Evolutionary conservation across 1,140 invertebrate genomes (phyloP).

Genomic region (Drosophila nigromelanica): DNA sequence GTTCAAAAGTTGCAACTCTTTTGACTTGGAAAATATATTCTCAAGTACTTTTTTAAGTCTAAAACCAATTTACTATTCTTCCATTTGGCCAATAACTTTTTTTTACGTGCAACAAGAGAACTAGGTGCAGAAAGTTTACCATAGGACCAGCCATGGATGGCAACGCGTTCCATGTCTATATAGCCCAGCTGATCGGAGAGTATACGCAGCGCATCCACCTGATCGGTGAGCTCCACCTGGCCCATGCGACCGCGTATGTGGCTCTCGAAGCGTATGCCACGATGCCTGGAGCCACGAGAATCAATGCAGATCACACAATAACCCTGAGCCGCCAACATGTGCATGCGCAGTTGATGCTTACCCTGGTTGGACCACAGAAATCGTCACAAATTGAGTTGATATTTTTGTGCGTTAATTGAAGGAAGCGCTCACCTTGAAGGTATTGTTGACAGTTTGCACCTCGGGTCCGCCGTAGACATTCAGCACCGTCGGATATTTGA

Average conservation of each 20-base stretch:
- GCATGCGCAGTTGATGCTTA: conserved; percentile 95
- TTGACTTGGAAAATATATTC: too few relatives aligned
- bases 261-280: conserved; percentile 96
- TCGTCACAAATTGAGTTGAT: neutral
- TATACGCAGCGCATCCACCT: conserved; percentile 96
- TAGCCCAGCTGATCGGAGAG: conserved; percentile 93
- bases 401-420: conserved; percentile 1
- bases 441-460: conserved; percentile 98
- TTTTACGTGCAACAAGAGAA: neutral
- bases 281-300: conserved; percentile 95
- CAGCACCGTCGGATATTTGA: conserved; percentile 96
- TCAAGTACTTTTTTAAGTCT: too few relatives aligned
- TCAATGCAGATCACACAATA: conserved; percentile 98
- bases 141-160: conserved; percentile 99
- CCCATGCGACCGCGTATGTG: conserved; percentile 95
- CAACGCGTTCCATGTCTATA: conserved; percentile 96
- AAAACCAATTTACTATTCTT: too few relatives aligned
- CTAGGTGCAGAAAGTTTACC: conserved; percentile 85
- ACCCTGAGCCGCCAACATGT: conserved; percentile 97
- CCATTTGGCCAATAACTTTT: too few relatives aligned
- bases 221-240: conserved; percentile 97
- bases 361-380: conserved; percentile 85
- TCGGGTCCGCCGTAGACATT: conserved; percentile 99
- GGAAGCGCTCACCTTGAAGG: conserved; percentile 90
- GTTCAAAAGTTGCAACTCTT: too few relatives aligned